phyloP scores from a whole-genome alignment of 2,113 vertebrate genomes.

The Cettia cetti region DNA sequence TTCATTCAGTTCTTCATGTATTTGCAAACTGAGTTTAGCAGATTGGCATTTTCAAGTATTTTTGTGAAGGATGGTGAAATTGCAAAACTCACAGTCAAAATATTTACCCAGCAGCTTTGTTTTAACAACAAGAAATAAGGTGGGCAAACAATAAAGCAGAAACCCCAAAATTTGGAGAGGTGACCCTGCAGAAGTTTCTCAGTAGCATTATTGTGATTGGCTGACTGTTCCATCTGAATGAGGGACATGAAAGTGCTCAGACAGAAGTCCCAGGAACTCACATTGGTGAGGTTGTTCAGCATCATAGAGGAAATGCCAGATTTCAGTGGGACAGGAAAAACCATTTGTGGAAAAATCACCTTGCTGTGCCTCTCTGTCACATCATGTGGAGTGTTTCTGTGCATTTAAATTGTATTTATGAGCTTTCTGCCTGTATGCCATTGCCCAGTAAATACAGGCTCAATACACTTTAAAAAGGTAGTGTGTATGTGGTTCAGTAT shows the following conservation, averaged over 20 bases:
- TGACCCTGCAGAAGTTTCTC: background rate
- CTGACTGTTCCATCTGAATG: background rate
- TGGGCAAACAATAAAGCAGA: background rate
- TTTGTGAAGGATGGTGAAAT: background rate
- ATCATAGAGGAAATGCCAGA: background rate
- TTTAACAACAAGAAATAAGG: background rate
- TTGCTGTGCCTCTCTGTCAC: background rate
- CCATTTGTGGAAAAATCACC: background rate
- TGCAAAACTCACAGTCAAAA: background rate
- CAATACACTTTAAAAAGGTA: background rate
- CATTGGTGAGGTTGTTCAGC: background rate
- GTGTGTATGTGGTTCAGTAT: background rate
- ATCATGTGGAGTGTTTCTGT: background rate
- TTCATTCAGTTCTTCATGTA: background rate
- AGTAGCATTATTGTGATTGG: background rate
- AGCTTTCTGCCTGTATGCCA: fast-evolving
- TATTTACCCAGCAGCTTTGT: background rate
- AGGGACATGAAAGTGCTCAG: background rate
- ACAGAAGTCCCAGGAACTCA: background rate
- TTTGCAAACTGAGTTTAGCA: background rate
- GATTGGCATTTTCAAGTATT: background rate
- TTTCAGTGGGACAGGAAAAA: background rate
- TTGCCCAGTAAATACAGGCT: background rate
- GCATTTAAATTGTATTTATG: background rate
- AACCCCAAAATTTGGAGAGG: fast-evolving